Conservation (phyloP, 2,797 vertebrate genomes). For the Galagoides demidoff region DNA sequence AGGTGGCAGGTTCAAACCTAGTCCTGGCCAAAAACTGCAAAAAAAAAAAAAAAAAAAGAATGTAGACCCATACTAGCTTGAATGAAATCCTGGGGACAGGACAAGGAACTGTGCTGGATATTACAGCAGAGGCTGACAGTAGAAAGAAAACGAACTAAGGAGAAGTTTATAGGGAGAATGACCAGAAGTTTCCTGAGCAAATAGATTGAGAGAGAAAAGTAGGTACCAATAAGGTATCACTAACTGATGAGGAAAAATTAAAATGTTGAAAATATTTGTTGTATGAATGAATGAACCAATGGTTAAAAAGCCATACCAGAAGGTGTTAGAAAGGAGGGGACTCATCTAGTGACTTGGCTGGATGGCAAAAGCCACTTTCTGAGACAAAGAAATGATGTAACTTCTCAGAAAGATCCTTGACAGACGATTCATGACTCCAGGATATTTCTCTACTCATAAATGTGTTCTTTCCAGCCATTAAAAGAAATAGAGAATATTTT, state of each 20-base stretch:
- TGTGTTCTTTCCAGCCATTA: not conserved
- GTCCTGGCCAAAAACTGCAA: no score
- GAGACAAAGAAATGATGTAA: not conserved
- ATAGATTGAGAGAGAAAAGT: not conserved
- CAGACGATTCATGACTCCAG: not conserved
- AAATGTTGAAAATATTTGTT: not conserved
- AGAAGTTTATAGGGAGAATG: not conserved
- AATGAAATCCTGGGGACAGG: not conserved
- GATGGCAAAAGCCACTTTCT: not conserved
- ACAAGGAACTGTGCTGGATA: not conserved
- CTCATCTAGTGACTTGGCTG: not conserved
- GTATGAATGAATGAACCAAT: not conserved
- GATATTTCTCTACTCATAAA: not conserved
- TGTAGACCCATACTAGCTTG: not conserved
- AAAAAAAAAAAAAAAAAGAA: not conserved
- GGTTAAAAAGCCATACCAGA: not conserved
- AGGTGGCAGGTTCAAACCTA: no score
- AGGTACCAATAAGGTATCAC: not conserved
- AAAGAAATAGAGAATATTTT: not conserved
- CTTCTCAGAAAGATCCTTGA: not conserved
- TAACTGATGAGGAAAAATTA: not conserved
- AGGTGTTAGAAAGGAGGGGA: not conserved
- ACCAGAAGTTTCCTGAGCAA: not conserved
- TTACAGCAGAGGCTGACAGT: not conserved
- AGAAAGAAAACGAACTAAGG: slow-evolving; percentile 16